Base-by-base conservation (phyloP, 2,888 invertebrate species). In the Galeruca laticollis region DNA sequence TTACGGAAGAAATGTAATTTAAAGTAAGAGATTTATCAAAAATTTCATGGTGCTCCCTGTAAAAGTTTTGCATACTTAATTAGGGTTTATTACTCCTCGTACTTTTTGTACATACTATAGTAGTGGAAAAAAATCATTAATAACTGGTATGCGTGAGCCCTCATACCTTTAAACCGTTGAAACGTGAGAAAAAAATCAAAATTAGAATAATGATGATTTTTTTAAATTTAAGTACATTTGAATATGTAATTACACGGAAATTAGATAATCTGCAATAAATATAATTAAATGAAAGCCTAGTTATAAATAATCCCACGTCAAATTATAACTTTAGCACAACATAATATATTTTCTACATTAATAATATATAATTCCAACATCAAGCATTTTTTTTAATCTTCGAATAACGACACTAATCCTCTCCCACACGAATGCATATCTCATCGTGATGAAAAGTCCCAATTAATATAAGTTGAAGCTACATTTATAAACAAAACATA, bases 401-500 rank as follows among this genome's bases (percentile, higher is more conserved):
- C 26, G 8, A 37, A 37, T 11, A 37, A 13, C 49, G 10, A 18
- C 54, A 54, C 31, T 54, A 54, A 35, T 35, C 18, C 56, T 15
- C 26, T 18, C 56, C 56, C 56, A 57, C 56, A 18, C 54, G n/a
- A 18, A 31, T 26, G 54, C 31, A 54, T 52, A 52, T 52, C 26
- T 52, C 31, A 31, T 13, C 31, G 8, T 18, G 20, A 26, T 31
- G 51, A 51, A 26, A 61, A 51, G 31, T 60, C 13, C 40, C 52
- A 62, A 62, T 62, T 62, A 52, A 62, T 52, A 57, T 33, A 18
- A 31, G 31, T 57, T 33, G 33, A 57, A 33, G 56, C 18, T 35
- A 57, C 56, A 57, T 57, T 35, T 57, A 57, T 20, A 57, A 57
- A 57, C 56, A 57, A 57, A 57, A 33, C 31, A 18, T 57, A 9